Evolutionary conservation across 2,888 invertebrate genomes (phyloP).

Genomic region (Papilio gigon): DNA sequence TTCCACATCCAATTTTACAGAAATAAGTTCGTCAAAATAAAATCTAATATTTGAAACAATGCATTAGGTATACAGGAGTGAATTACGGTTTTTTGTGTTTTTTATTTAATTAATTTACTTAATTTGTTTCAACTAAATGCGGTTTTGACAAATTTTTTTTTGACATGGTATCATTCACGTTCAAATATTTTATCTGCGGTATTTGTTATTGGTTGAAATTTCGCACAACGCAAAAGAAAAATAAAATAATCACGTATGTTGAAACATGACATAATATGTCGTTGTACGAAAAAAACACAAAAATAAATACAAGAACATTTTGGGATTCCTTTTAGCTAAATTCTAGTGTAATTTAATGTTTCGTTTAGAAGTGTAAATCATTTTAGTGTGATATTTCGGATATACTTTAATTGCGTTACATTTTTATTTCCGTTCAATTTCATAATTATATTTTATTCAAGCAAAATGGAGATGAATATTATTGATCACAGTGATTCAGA

Average conservation of each 20-base stretch:
- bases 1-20: neutral
- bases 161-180: neutral
- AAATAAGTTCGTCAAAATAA: neutral
- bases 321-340: constrained; percentile 53
- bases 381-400: constrained; percentile 26
- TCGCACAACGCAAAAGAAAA: constrained; percentile 38
- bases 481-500: constrained; percentile 78
- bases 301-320: constrained; percentile 53
- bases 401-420: constrained; percentile 30
- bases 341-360: constrained; percentile 52
- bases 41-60: neutral
- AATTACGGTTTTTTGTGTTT: too few species aligned
- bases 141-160: neutral
- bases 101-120: too few species aligned
- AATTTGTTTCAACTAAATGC: neutral
- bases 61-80: too few species aligned
- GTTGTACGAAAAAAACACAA: constrained; percentile 57
- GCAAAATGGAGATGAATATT: constrained; percentile 66
- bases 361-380: constrained; percentile 22
- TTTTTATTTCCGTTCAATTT: constrained; percentile 39
- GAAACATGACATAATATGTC: constrained; percentile 52
- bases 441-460: constrained; percentile 22
- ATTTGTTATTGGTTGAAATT: constrained; percentile 35
- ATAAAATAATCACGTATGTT: constrained; percentile 49
- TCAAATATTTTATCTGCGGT: constrained; percentile 30